Percentiles rank a stretch among this genome's conserved stretches.
phyloP scores from a whole-genome alignment of 2,888 invertebrate species.

The Agriopis aurantiaria region DNA sequence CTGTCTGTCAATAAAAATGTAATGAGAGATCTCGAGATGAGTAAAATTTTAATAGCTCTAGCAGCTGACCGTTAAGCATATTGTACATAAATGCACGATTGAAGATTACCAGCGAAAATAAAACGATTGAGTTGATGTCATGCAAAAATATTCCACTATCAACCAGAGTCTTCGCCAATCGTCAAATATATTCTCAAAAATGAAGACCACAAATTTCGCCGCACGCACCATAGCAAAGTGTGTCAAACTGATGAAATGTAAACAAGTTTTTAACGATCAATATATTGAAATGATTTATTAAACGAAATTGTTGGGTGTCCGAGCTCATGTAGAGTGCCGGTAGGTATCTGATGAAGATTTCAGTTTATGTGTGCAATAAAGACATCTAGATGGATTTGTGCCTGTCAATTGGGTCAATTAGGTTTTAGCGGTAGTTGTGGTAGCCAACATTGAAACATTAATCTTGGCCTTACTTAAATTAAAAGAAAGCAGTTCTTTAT shows the following conservation, averaged over 20 bases:
- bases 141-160: slow-evolving; percentile 13
- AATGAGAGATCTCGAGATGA: no score
- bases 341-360: slow-evolving; percentile 30
- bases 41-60: neutral
- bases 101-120: slow-evolving; percentile 8
- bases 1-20: no score
- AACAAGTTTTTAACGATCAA: slow-evolving; percentile 44
- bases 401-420: slow-evolving; percentile 21
- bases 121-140: slow-evolving; percentile 16
- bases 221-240: slow-evolving; percentile 27
- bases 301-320: slow-evolving; percentile 40
- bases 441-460: slow-evolving; percentile 18
- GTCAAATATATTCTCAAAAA: slow-evolving; percentile 15
- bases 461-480: slow-evolving; percentile 15
- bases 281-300: slow-evolving; percentile 43
- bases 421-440: slow-evolving; percentile 25
- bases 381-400: slow-evolving; percentile 34
- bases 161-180: neutral
- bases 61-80: slow-evolving; percentile 21
- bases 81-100: neutral
- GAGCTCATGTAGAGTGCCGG: slow-evolving; percentile 26
- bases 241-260: slow-evolving; percentile 40
- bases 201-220: slow-evolving; percentile 23
- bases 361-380: slow-evolving; percentile 39
- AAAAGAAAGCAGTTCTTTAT: slow-evolving; percentile 4